Evolutionary conservation across 1,140 invertebrate genomes (phyloP), one percentile per base, ranked within the genome.

Genomic region (Penaeus vannamei): DNA sequence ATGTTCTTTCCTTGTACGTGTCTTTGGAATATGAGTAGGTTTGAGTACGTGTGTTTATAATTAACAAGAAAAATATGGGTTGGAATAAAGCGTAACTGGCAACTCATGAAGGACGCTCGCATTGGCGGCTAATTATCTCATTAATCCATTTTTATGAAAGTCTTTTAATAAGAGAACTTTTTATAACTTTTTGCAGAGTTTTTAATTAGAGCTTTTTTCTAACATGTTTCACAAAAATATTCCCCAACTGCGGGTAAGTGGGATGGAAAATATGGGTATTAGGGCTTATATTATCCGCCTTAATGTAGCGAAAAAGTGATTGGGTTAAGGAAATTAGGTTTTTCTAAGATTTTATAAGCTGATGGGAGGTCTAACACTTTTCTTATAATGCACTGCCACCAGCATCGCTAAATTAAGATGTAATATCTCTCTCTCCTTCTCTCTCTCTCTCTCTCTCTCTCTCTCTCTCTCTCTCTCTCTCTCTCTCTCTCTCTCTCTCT

Each of bases 121-220:
- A 14, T 29, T 8, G 66, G 66, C 32, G 66, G 66, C 23, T 76
- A 85, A 76, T 77, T 76, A 76, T 53, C 66, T 46, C 84, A 85
- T 85, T 85, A 85, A 85, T 85, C 84, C 84, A 85, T 72, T 85
- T 85, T 85, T 85, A 76, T 85, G 66, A 76, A 85, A 76, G 42
- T 85, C 84, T 85, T 85, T 85, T 85, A 85, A 85, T 85, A 85
- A 77, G 72, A 77, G 66, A 85, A 85, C 62, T 85, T 84, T 85
- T 85, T 85, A 72, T 36, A 72, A 72, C 36, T 72, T 85, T 84
- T 85, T 85, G 84, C 84, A 10, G 22, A 59, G 64, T 85, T 85
- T 85, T 85, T 85, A 85, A 85, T 85, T 85, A 85, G 66, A 46
- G 29, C 42, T 66, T 69, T 72, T 85, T 69, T 46, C 22, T 42